phyloP scores from a whole-genome alignment of 2,888 invertebrate genomes.

The Dioctria linearis region DNA sequence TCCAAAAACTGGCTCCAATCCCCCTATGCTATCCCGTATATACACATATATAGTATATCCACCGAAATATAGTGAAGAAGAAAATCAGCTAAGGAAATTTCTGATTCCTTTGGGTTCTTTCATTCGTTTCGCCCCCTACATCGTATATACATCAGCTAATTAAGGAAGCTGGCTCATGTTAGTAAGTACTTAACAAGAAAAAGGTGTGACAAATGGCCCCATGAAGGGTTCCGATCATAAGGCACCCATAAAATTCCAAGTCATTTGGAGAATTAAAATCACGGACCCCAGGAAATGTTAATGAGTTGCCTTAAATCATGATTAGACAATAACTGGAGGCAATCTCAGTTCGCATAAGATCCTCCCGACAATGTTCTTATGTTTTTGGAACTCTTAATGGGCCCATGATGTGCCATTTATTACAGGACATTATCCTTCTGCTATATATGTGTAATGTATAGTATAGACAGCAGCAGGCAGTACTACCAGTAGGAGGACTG shows the following conservation, averaged over 20 bases:
- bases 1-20: too few relatives aligned
- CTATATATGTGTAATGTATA: background rate
- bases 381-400: slow-evolving; percentile 52
- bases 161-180: slow-evolving; percentile 6
- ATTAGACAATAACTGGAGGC: slow-evolving; percentile 49
- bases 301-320: slow-evolving; percentile 51
- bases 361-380: slow-evolving; percentile 45
- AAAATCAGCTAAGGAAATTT: too few relatives aligned
- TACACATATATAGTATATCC: too few relatives aligned
- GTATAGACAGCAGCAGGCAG: background rate
- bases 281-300: slow-evolving; percentile 51
- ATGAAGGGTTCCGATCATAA: slow-evolving; percentile 24
- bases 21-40: too few relatives aligned
- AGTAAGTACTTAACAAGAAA: slow-evolving; percentile 19
- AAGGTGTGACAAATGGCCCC: slow-evolving; percentile 48
- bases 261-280: slow-evolving; percentile 50
- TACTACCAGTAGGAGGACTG: background rate
- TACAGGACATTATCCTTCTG: slow-evolving; percentile 50
- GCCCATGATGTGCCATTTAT: slow-evolving; percentile 52
- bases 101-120: too few relatives aligned
- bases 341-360: slow-evolving; percentile 44
- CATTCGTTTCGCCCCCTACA: too few relatives aligned
- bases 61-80: too few relatives aligned
- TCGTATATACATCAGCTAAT: background rate
- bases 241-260: slow-evolving; percentile 49